Conservation (phyloP, 2,113 vertebrate genomes). For the Oplegnathus fasciatus region DNA sequence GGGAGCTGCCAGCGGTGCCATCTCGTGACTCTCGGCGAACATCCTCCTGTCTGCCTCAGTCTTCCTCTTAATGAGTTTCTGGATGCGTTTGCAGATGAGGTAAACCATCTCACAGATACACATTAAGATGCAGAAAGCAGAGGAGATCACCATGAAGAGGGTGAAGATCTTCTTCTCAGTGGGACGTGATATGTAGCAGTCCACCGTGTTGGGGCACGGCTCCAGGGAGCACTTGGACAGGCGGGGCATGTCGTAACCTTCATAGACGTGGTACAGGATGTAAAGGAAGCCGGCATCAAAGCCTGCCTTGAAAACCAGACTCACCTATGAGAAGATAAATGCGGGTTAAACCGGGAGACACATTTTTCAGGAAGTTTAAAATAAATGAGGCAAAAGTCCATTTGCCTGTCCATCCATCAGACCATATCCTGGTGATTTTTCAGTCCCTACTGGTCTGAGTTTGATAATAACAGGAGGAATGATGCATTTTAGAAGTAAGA, state of each 20-base stretch:
- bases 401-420: too few relatives aligned
- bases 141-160: constrained; percentile 91
- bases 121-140: constrained; percentile 88
- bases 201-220: constrained; percentile 92
- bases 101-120: constrained; percentile 90
- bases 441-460: neutral
- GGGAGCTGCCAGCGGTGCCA: neutral
- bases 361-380: neutral
- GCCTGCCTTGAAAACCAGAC: constrained; percentile 89
- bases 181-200: constrained; percentile 93
- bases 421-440: too few relatives aligned
- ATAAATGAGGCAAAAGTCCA: neutral
- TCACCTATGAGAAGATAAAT: constrained; percentile 67
- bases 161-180: constrained; percentile 97
- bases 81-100: constrained; percentile 87
- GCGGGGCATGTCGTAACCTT: constrained; percentile 87
- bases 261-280: constrained; percentile 87
- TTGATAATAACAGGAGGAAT: neutral
- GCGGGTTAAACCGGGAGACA: neutral
- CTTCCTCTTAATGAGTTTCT: constrained; percentile 60
- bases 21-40: constrained; percentile 41
- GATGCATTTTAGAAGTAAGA: neutral
- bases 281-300: constrained; percentile 91
- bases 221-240: constrained; percentile 87
- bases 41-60: neutral